phyloP scores from a whole-genome alignment of 2,888 invertebrate species.

The Apodemia zela region DNA sequence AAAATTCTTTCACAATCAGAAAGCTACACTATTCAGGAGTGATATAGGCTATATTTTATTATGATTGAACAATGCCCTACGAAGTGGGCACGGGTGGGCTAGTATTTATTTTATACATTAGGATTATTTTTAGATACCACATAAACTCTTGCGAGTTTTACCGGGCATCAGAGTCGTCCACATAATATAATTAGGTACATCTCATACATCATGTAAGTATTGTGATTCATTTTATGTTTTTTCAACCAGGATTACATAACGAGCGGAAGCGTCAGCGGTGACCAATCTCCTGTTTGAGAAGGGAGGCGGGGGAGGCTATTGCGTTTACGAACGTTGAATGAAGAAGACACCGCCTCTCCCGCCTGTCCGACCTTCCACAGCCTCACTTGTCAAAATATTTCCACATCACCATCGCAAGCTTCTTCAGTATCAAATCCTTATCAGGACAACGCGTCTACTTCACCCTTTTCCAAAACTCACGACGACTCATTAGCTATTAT shows the following conservation, averaged over 20 bases:
- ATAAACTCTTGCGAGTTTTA: no score
- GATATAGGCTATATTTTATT: no score
- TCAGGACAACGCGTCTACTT: conserved; percentile 1
- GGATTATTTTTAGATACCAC: no score
- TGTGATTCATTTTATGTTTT: background rate
- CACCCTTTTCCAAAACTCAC: background rate
- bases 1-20: no score
- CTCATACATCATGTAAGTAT: no score
- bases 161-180: no score
- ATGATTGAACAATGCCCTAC: no score
- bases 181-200: no score
- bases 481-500: conserved; percentile 5
- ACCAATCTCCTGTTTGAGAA: conserved; percentile 75
- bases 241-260: conserved; percentile 67
- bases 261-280: conserved; percentile 70
- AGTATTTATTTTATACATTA: no score
- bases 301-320: conserved; percentile 74
- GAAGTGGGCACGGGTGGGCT: no score
- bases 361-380: conserved; percentile 39
- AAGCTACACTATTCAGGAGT: no score
- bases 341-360: conserved; percentile 64
- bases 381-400: conserved; percentile 57
- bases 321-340: conserved; percentile 69
- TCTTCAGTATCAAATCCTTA: background rate
- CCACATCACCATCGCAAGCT: conserved; percentile 15